Evolutionary conservation across 2,113 vertebrate genomes (phyloP), one percentile per base, ranked within the genome.

Genomic region (Nothobranchius kuhntae): DNA sequence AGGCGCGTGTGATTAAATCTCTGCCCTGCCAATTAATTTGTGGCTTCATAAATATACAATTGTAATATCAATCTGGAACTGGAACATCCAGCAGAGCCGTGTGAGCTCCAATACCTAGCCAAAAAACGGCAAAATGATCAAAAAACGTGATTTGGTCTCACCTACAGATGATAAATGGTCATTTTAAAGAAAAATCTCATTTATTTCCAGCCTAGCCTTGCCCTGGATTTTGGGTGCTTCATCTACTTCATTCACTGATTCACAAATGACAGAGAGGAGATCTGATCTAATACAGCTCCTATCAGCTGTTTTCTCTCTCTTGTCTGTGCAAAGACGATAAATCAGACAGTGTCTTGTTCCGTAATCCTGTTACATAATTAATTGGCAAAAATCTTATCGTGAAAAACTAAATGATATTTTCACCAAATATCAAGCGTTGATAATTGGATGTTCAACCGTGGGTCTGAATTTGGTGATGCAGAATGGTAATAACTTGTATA

Each of bases 31-130:
- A 89, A 91, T 91, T 91, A 90, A 89, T 87, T 89, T 81, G 88
- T 82, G 74, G 78, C 78, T 87, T 89, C 85, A 90, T 89, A 89
- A 90, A 91, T 89, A 89, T 87, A 86, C 90, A 90, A 88, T 86
- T 84, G 83, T 81, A 73, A 75, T 77, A 81, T 76, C 81, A 84
- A 83, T 87, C 77, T 82, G 65, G 71, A 89, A 90, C 53, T 82
- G 61, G 88, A 86, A 77, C 84, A 87, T 85, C 80, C 14, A 12
- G 65, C 63, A 72, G 65, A 77, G 71, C 60, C 45, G 65, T 77
- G 63, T 73, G 45, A 68, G 57, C 54, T 45, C 70, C 75, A 57
- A 70, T 86, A 56, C 78, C 83, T 72, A 51, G 77, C 50, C 57
- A 71, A 84, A 82, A 75, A 83, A 85, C 61, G 30, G n/a, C 56